These are phyloP conservation scores for Mimachlamys varia DNA, from an alignment of 2,888 invertebrate species.

Conservation along the genomic window DNA sequence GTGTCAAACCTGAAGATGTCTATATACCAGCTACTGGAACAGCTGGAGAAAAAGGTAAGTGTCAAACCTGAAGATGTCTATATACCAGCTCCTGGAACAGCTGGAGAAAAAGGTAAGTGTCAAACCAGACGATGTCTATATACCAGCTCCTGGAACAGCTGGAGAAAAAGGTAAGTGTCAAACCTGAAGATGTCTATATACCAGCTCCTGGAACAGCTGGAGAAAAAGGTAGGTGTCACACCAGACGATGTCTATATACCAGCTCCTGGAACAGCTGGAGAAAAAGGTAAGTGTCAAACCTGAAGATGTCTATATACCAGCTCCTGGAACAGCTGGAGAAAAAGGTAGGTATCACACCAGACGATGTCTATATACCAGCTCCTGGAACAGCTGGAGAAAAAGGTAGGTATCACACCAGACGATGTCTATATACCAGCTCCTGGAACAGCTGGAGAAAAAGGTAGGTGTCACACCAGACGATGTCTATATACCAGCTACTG, in stretches of 20 bases:
- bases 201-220: slow-evolving; percentile 66
- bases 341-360: slow-evolving; percentile 71
- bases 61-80: slow-evolving; percentile 65
- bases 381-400: slow-evolving; percentile 67
- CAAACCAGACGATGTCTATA: slow-evolving; percentile 67
- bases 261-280: slow-evolving; percentile 67
- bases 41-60: slow-evolving; percentile 69
- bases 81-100: slow-evolving; percentile 67
- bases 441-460: slow-evolving; percentile 69
- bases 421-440: slow-evolving; percentile 66
- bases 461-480: slow-evolving; percentile 65
- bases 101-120: slow-evolving; percentile 68
- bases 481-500: slow-evolving; percentile 68
- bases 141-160: slow-evolving; percentile 67
- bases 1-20: slow-evolving; percentile 65
- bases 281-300: slow-evolving; percentile 70
- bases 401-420: slow-evolving; percentile 69
- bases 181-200: slow-evolving; percentile 69
- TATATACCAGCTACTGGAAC: slow-evolving; percentile 65
- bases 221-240: slow-evolving; percentile 69
- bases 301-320: slow-evolving; percentile 66
- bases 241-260: slow-evolving; percentile 67
- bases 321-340: slow-evolving; percentile 68
- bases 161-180: slow-evolving; percentile 66
- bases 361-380: slow-evolving; percentile 66